A percentile compares a stretch with the other conserved stretches of the same genome.
Conservation (phyloP, 1,140 invertebrate genomes). For the Ceratina japonica region DNA sequence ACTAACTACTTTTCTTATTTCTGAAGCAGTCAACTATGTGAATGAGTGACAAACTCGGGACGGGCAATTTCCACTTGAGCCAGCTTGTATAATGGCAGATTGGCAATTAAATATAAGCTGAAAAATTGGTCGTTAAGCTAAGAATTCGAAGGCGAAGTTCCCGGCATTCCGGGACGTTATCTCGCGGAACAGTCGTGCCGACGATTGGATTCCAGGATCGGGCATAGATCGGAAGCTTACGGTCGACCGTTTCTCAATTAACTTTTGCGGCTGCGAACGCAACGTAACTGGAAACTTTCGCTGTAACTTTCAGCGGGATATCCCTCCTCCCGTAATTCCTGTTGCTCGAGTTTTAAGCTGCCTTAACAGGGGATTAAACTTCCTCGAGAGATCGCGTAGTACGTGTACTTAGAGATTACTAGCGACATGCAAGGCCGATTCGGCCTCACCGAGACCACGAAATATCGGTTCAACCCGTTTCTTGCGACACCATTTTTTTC, state of each 20-base stretch:
- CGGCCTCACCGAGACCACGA: constrained; percentile 39
- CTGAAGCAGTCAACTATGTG: too few relatives aligned
- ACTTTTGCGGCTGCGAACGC: constrained; percentile 42
- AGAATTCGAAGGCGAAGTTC: not conserved
- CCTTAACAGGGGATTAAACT: constrained; percentile 62
- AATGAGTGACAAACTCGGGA: too few relatives aligned
- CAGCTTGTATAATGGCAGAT: not conserved
- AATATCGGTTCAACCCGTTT: constrained; percentile 28
- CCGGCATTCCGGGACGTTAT: not conserved
- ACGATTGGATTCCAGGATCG: constrained; percentile 5
- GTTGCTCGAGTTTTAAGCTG: constrained; percentile 64
- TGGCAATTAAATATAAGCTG: not conserved
- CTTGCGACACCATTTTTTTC: not conserved
- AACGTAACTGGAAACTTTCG: constrained; percentile 42
- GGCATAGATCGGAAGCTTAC: constrained; percentile 30
- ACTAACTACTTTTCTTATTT: too few relatives aligned
- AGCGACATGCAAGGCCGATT: constrained; percentile 26
- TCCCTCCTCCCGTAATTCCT: constrained; percentile 54
- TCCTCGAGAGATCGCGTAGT: constrained; percentile 55
- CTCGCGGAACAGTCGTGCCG: not conserved
- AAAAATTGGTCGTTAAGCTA: not conserved
- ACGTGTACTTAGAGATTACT: constrained; percentile 58
- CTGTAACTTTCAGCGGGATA: constrained; percentile 55
- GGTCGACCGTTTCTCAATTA: constrained; percentile 57
- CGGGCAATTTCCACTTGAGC: too few relatives aligned